Evolutionary conservation across 92 coral and sea anemone species (phyloP).

Genomic region (Siderastrea siderea): DNA sequence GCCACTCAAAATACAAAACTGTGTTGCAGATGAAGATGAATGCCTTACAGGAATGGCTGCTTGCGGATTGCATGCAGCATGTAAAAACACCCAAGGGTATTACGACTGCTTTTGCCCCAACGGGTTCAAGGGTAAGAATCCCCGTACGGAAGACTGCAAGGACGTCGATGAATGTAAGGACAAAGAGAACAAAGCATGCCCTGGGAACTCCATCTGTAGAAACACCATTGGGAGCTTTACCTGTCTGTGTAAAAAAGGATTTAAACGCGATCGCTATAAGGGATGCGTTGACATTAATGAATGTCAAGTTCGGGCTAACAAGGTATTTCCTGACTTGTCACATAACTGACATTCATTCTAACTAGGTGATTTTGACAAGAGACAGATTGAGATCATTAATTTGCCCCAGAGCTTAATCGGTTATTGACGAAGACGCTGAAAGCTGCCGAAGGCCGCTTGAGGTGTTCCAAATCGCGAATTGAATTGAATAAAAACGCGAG

Average conservation of each 20-base stretch:
- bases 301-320: not conserved
- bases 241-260: conserved; percentile 56
- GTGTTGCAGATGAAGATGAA: conserved; percentile 38
- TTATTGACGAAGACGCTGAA: too few relatives aligned
- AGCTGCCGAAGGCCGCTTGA: too few relatives aligned
- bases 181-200: not conserved
- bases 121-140: not conserved
- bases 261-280: conserved; percentile 30
- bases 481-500: too few relatives aligned
- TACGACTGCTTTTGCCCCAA: conserved; percentile 14
- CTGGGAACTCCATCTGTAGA: conserved; percentile 7
- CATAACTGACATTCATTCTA: too few relatives aligned
- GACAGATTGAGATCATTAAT: too few relatives aligned
- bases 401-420: too few relatives aligned
- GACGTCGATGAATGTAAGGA: conserved; percentile 25
- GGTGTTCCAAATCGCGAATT: too few relatives aligned
- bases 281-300: conserved; percentile 47
- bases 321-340: not conserved
- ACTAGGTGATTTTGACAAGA: too few relatives aligned
- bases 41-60: conserved; percentile 29
- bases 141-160: not conserved
- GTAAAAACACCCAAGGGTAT: not conserved
- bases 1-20: too few relatives aligned
- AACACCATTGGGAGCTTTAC: conserved; percentile 33
- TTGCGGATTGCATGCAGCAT: conserved; percentile 5